These are phyloP conservation scores for Rotaria socialis DNA, from an alignment of 2,888 invertebrate genomes.

Conservation along the genomic window DNA sequence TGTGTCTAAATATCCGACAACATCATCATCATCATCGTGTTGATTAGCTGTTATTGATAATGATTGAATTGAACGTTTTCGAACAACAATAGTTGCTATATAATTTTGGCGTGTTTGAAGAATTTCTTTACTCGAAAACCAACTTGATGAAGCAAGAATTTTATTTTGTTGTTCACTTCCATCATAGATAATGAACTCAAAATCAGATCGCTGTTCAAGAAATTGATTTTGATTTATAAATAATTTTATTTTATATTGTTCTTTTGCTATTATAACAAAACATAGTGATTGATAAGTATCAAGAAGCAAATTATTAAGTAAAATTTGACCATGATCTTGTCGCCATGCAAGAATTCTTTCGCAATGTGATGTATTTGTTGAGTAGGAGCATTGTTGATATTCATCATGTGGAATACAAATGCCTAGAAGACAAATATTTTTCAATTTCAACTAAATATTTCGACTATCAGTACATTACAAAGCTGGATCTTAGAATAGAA, in stretches of 20 bases:
- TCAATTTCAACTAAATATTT: too few species aligned
- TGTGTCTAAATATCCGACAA: not conserved
- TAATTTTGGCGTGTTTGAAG: not conserved
- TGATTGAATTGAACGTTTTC: not conserved
- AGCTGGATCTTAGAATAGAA: too few species aligned
- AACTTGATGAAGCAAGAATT: not conserved
- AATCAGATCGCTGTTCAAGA: not conserved
- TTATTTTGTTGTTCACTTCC: not conserved
- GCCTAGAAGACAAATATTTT: not conserved
- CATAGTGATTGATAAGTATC: not conserved
- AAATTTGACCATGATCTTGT: not conserved
- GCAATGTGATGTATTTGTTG: not conserved
- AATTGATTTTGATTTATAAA: not conserved
- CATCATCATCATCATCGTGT: not conserved
- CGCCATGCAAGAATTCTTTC: not conserved
- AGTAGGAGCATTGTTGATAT: not conserved
- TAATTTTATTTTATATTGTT: constrained; percentile 23
- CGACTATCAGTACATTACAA: too few species aligned
- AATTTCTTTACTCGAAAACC: not conserved
- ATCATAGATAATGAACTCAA: not conserved
- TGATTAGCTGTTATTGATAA: not conserved
- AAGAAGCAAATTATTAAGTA: not conserved
- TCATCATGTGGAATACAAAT: not conserved
- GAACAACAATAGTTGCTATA: constrained; percentile 14
- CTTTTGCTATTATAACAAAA: not conserved